Percentiles rank a stretch among this genome's conserved stretches.
phyloP scores from a whole-genome alignment of 2,113 vertebrate species.

The Hirundichthys speculiger region DNA sequence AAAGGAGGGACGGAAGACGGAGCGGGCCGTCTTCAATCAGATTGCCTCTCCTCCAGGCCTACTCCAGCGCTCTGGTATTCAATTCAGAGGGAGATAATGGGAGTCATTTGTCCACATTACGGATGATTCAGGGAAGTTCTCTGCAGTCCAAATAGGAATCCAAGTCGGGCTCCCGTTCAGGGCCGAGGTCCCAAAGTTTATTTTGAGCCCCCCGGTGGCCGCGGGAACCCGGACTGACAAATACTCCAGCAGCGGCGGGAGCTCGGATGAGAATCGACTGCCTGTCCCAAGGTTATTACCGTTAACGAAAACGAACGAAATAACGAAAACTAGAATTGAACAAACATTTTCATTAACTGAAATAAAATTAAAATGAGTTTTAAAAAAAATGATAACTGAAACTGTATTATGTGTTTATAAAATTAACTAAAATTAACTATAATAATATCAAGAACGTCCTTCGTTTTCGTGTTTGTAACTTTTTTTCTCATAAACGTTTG shows the following conservation, averaged over 20 bases:
- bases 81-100: conserved; percentile 65
- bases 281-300: no score
- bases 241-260: conserved; percentile 33
- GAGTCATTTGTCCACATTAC: conserved; percentile 77
- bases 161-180: conserved; percentile 40
- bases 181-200: conserved; percentile 15
- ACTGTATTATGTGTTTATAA: no score
- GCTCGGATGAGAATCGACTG: conserved; percentile 6
- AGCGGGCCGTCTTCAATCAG: conserved; percentile 54
- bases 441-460: no score
- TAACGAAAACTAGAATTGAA: no score
- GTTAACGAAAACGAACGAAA: no score
- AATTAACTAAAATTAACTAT: no score
- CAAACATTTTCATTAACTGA: no score
- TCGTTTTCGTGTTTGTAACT: no score
- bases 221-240: conserved; percentile 17
- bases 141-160: conserved; percentile 66
- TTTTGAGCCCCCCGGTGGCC: no score
- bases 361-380: no score
- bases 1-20: conserved; percentile 5
- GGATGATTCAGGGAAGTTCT: conserved; percentile 63
- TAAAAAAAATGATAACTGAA: no score
- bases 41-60: conserved; percentile 52
- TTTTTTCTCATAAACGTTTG: no score
- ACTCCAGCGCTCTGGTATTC: conserved; percentile 51